phyloP scores from a whole-genome alignment of 2,888 invertebrate genomes.

The Sericinus montela region DNA sequence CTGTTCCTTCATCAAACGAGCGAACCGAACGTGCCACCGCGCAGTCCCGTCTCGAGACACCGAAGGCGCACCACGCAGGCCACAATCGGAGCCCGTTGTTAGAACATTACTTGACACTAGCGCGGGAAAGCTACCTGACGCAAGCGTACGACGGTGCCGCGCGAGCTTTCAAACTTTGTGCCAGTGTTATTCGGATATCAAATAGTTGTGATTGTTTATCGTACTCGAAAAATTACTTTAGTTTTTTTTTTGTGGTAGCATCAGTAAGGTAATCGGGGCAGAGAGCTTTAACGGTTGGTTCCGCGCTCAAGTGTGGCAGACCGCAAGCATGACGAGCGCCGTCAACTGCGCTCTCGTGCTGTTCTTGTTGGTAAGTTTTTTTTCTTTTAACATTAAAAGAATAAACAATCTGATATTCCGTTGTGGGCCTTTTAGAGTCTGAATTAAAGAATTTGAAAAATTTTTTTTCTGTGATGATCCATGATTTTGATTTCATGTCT shows the following conservation, averaged over 20 bases:
- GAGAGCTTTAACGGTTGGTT: slow-evolving; percentile 76
- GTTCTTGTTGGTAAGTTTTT: slow-evolving; percentile 64
- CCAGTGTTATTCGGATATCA: slow-evolving; percentile 25
- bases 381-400: slow-evolving; percentile 8
- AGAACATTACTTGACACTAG: slow-evolving; percentile 21
- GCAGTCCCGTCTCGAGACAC: slow-evolving; percentile 62
- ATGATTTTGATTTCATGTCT: too few relatives aligned
- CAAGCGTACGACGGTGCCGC: slow-evolving; percentile 17
- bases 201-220: slow-evolving; percentile 26
- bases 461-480: too few relatives aligned
- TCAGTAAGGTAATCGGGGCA: slow-evolving; percentile 76
- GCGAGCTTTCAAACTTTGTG: slow-evolving; percentile 19
- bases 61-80: slow-evolving; percentile 58
- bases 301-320: slow-evolving; percentile 76
- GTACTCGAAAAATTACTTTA: slow-evolving; percentile 20
- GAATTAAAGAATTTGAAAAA: too few relatives aligned
- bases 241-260: slow-evolving; percentile 51
- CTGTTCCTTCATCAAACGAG: slow-evolving; percentile 64
- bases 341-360: slow-evolving; percentile 64
- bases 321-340: slow-evolving; percentile 77
- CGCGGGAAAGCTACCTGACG: slow-evolving; percentile 29
- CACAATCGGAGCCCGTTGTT: slow-evolving; percentile 21
- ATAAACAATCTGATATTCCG: too few relatives aligned
- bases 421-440: too few relatives aligned
- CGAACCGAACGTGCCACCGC: slow-evolving; percentile 51